These are phyloP conservation scores for Campoplex capitator DNA, from an alignment of 2,888 invertebrate species.

Conservation along the genomic window DNA sequence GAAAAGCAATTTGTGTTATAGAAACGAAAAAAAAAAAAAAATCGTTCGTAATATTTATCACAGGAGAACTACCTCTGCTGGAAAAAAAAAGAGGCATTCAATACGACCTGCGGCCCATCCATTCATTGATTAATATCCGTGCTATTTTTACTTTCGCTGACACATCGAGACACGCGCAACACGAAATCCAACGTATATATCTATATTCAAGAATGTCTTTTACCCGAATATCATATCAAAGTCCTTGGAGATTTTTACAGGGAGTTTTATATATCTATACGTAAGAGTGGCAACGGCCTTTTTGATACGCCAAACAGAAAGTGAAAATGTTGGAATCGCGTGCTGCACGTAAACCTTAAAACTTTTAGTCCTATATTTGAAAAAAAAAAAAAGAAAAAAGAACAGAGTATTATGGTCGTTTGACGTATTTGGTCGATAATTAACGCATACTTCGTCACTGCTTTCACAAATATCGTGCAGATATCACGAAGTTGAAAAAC, in stretches of 20 bases:
- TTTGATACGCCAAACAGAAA: constrained; percentile 44
- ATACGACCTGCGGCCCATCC: constrained; percentile 25
- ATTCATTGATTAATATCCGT: constrained; percentile 49
- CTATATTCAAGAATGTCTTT: background rate
- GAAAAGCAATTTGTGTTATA: background rate
- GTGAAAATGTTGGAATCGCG: constrained; percentile 63
- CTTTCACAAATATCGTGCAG: constrained; percentile 8
- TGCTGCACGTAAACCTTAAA: constrained; percentile 51
- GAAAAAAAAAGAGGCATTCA: constrained; percentile 22
- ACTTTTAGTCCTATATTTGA: constrained; percentile 13
- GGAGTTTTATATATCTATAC: constrained; percentile 6
- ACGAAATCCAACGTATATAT: background rate
- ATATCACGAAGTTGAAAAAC: constrained; percentile 13
- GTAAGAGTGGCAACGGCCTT: constrained; percentile 58
- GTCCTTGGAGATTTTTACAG: constrained; percentile 52
- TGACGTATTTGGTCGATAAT: too few relatives aligned
- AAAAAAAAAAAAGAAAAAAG: background rate
- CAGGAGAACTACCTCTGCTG: background rate
- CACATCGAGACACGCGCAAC: constrained; percentile 43
- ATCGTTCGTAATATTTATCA: background rate
- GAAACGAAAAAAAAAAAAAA: background rate
- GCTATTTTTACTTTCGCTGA: constrained; percentile 60
- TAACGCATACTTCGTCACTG: background rate
- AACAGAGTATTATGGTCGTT: background rate
- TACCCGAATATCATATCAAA: constrained; percentile 41